These are phyloP conservation scores for Macrocentrus cingulum DNA, from an alignment of 1,140 invertebrate genomes.

Conservation along the genomic window DNA sequence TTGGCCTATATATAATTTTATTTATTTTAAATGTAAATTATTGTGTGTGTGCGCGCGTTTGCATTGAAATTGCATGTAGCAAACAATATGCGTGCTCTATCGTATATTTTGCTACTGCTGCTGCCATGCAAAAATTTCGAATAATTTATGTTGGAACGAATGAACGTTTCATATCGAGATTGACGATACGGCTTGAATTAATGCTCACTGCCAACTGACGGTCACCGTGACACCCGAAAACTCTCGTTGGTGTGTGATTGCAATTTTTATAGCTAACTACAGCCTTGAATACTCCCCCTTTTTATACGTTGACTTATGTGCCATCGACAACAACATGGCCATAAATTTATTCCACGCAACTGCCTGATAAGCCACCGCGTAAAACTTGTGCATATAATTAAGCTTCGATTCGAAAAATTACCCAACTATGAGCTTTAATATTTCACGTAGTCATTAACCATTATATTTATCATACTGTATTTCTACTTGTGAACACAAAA, in stretches of 20 bases:
- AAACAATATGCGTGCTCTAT: slow-evolving; percentile 1
- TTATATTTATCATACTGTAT: too few species aligned
- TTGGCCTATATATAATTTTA: too few species aligned
- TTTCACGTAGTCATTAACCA: too few species aligned
- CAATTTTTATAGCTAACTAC: slow-evolving; percentile 9
- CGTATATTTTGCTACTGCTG: slow-evolving; percentile 1
- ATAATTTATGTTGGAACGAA: slow-evolving; percentile 7
- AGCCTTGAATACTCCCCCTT: not conserved
- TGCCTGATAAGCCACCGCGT: not conserved
- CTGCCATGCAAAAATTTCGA: not conserved
- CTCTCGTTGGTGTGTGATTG: not conserved
- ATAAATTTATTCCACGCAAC: slow-evolving; percentile 3
- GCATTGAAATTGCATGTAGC: not conserved
- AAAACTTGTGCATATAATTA: not conserved
- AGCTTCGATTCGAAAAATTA: too few species aligned
- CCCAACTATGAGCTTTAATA: too few species aligned
- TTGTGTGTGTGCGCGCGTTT: not conserved
- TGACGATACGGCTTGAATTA: slow-evolving; percentile 4
- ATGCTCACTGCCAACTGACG: not conserved
- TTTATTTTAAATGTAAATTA: too few species aligned
- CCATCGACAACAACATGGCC: not conserved
- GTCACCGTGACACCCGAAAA: not conserved
- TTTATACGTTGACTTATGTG: not conserved
- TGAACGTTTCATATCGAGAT: slow-evolving; percentile 7
- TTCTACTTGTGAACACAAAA: too few species aligned